These are phyloP conservation scores for Crypturellus tataupa DNA, from an alignment of 2,797 vertebrate genomes.

Conservation along the genomic window DNA sequence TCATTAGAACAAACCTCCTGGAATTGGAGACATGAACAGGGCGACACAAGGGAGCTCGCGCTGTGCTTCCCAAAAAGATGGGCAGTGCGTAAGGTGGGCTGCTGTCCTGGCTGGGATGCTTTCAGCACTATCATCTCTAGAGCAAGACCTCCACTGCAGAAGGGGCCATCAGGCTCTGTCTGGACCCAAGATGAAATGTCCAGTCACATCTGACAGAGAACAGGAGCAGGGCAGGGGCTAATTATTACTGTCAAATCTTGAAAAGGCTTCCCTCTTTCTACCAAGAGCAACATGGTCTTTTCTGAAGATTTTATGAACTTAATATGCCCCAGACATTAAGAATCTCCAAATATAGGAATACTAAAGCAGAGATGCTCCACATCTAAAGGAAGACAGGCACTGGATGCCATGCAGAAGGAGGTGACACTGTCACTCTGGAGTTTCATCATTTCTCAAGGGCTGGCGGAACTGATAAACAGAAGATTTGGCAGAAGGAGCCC, in stretches of 20 bases:
- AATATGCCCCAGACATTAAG: neutral
- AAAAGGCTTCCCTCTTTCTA: neutral
- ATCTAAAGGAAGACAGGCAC: neutral
- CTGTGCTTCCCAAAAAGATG: neutral
- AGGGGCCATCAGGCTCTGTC: neutral
- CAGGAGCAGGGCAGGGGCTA: neutral
- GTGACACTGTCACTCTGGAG: neutral
- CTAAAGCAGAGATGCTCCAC: neutral
- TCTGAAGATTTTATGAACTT: neutral
- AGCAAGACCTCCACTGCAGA: neutral
- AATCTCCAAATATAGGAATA: neutral
- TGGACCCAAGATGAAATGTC: neutral
- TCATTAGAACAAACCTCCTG: conserved; percentile 68
- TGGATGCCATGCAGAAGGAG: neutral
- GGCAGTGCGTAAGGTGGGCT: neutral
- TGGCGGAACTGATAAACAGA: neutral
- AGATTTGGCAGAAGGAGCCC: neutral
- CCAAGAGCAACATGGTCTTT: neutral
- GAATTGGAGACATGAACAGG: conserved; percentile 1
- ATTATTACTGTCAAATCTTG: neutral
- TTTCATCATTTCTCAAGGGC: neutral
- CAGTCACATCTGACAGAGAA: neutral
- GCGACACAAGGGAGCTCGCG: neutral
- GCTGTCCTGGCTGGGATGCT: neutral
- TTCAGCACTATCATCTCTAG: neutral